Evolutionary conservation across 2,797 vertebrate genomes (phyloP).

Genomic region (Philypnodon macrostomus): DNA sequence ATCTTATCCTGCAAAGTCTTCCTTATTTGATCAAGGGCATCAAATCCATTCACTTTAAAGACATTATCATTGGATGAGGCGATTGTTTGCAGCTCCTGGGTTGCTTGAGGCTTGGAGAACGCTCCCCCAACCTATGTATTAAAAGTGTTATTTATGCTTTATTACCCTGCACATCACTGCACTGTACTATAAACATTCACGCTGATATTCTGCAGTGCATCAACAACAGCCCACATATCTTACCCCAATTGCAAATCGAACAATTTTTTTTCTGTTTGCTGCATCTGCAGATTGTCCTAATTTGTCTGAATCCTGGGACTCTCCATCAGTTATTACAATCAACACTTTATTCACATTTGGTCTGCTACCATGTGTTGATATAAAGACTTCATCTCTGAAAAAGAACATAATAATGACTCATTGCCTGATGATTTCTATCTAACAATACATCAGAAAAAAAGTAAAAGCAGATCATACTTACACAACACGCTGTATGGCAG

Average conservation of each 20-base stretch:
- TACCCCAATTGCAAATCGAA: constrained; percentile 74
- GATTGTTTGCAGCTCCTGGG: constrained; percentile 45
- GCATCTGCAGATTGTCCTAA: rapidly evolving
- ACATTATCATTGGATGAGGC: constrained; percentile 36
- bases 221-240: constrained; percentile 7
- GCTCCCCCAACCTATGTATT: constrained; percentile 52
- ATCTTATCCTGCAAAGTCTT: constrained; percentile 61
- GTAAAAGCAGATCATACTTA: constrained; percentile 41
- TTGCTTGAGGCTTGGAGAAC: rapidly evolving
- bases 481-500: constrained; percentile 53
- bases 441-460: too few species aligned
- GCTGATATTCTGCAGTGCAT: too few species aligned
- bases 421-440: neutral
- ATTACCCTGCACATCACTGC: too few species aligned
- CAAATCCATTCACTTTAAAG: constrained; percentile 60
- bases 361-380: neutral
- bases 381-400: constrained; percentile 47
- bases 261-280: constrained; percentile 31
- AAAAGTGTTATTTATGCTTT: too few species aligned
- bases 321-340: constrained; percentile 75
- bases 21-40: constrained; percentile 52
- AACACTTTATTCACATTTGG: constrained; percentile 57
- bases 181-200: too few species aligned
- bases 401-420: constrained; percentile 8
- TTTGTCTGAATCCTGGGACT: rapidly evolving